Conservation (phyloP, 1,140 invertebrate genomes). For the Drosophila carrolli region DNA sequence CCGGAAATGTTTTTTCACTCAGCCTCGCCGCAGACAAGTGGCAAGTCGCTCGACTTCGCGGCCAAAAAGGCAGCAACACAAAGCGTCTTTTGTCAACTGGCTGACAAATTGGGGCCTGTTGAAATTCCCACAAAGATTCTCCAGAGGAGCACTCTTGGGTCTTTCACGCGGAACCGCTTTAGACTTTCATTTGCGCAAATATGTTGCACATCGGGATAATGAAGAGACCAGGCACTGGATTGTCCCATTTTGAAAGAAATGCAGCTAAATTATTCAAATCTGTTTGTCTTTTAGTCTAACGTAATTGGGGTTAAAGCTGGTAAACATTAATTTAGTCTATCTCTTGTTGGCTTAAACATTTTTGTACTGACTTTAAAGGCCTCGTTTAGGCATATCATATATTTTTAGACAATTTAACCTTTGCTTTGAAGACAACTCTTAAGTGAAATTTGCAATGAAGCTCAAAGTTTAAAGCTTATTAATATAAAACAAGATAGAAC, state of each 20-base stretch:
- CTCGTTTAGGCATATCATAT: too few relatives aligned
- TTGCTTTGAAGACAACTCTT: too few relatives aligned
- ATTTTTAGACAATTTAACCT: too few relatives aligned
- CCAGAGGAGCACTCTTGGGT: not conserved
- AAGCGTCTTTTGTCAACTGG: slow-evolving; percentile 71
- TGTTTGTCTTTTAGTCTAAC: not conserved
- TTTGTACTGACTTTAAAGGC: too few relatives aligned
- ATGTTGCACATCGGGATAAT: slow-evolving; percentile 28
- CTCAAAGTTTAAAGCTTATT: too few relatives aligned
- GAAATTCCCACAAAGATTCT: slow-evolving; percentile 54
- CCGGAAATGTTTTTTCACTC: slow-evolving; percentile 75
- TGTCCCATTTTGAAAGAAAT: not conserved
- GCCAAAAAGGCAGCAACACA: slow-evolving; percentile 62
- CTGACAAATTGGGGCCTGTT: slow-evolving; percentile 72
- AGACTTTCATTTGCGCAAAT: slow-evolving; percentile 17
- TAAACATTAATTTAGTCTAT: not conserved
- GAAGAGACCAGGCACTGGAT: slow-evolving; percentile 3
- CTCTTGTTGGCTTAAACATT: too few relatives aligned
- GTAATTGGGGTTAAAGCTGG: not conserved
- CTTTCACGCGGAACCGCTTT: not conserved
- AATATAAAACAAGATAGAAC: too few relatives aligned
- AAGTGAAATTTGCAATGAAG: too few relatives aligned
- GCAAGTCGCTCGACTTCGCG: slow-evolving; percentile 31
- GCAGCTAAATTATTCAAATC: not conserved
- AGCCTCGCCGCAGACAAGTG: slow-evolving; percentile 40